Evolutionary conservation across 2,797 vertebrate genomes (phyloP), one percentile per base, ranked within the genome.

Genomic region (Acipenser oxyrinchus): DNA sequence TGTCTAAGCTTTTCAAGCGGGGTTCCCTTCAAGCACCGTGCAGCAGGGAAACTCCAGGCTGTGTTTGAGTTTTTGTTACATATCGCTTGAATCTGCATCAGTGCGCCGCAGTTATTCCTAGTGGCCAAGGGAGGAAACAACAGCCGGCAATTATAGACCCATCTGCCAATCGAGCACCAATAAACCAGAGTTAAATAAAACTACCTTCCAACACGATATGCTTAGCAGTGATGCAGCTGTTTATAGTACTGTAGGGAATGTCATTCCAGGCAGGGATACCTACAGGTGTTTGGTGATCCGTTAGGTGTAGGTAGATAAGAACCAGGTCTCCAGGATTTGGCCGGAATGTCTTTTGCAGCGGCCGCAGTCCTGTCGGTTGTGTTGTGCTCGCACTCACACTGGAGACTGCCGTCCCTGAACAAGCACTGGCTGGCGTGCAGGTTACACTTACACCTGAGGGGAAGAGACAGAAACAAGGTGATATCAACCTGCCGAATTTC

Each of bases 311-410:
- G 96, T 78, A 94, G 87, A 83, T 96, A 99, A 79, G 95, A 98
- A 12, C 95, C 96, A 0, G 95, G 86, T 68, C 96, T 89, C 96
- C 96, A 99, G 53, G 92, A 95, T 70, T 94, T 92, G 69, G 94
- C 92, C 94, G 96, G 85, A 90, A 99, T 79, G 90, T 94, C 85
- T 93, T 96, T 86, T 97, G 88, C 96, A 99, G 79, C 88, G 91
- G 83, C 95, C 92, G 0, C 96, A 99, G 87, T 99, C 96, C 73
- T 94, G 95, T 60, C 96, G 0, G 96, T 97, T 77, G 96, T 99
- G 89, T 98, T 98, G 89, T 99, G 96, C 74, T 98, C 96, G 4
- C 96, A 99, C 84, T 94, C 93, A 1, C 96, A 99, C 87, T 96
- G 94, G 49, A 99, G 90, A 80, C 89, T 93, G 74, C 94, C 95